phyloP scores from a whole-genome alignment of 2,797 vertebrate species.

The Sebastes wilsoni region DNA sequence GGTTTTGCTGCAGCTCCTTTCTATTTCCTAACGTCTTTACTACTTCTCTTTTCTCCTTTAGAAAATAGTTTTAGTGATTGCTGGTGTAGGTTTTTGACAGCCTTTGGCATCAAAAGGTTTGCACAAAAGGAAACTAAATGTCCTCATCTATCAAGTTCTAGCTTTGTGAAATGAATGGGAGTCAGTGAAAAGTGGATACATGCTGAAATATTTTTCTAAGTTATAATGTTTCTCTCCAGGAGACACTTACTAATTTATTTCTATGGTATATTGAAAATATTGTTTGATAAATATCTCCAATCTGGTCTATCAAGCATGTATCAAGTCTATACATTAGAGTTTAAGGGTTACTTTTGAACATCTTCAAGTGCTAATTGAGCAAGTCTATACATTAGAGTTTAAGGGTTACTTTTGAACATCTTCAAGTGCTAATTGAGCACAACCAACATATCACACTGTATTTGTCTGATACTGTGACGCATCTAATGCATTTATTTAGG shows the following conservation, averaged over 20 bases:
- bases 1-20: slow-evolving; percentile 43
- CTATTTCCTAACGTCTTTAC: slow-evolving; percentile 44
- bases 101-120: slow-evolving; percentile 52
- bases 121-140: slow-evolving; percentile 56
- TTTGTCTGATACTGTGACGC: background rate
- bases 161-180: slow-evolving; percentile 40
- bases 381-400: background rate
- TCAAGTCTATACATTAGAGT: background rate
- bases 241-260: background rate
- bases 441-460: background rate
- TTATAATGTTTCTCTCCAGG: slow-evolving; percentile 5
- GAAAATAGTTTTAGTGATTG: slow-evolving; percentile 47
- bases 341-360: background rate
- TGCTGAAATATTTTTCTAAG: slow-evolving; percentile 1
- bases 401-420: background rate
- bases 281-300: background rate
- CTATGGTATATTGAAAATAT: background rate
- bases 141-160: slow-evolving; percentile 44
- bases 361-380: background rate
- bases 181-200: slow-evolving; percentile 28
- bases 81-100: slow-evolving; percentile 53
- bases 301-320: background rate
- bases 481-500: background rate
- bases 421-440: background rate
- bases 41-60: slow-evolving; percentile 38